Conservation (phyloP, 2,888 invertebrate genomes). For the Melanophora roralis region DNA sequence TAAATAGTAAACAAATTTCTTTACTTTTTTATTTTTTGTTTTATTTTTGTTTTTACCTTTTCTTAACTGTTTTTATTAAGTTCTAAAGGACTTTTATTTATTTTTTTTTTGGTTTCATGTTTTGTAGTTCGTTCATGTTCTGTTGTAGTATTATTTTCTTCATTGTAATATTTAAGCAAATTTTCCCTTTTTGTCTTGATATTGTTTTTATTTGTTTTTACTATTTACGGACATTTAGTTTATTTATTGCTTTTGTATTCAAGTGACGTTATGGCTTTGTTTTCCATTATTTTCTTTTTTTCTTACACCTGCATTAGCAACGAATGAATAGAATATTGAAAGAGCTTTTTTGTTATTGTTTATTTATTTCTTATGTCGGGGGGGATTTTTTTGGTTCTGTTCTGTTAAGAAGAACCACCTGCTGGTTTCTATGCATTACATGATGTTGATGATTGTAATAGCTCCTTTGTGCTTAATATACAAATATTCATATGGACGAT, state of each 20-base stretch:
- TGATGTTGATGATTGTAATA: slow-evolving; percentile 10
- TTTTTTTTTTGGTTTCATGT: background rate
- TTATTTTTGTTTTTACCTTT: background rate
- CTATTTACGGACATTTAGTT: slow-evolving; percentile 40
- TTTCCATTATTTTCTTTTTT: background rate
- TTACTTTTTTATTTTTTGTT: slow-evolving; percentile 8
- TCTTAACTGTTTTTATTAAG: slow-evolving; percentile 2
- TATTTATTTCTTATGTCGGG: slow-evolving; percentile 11
- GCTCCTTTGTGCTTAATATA: slow-evolving; percentile 12
- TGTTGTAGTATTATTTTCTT: slow-evolving; percentile 29
- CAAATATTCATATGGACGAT: background rate
- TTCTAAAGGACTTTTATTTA: slow-evolving; percentile 12
- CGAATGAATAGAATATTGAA: slow-evolving; percentile 40
- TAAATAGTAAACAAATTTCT: slow-evolving; percentile 35
- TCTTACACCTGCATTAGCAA: slow-evolving; percentile 24
- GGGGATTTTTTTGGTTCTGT: background rate
- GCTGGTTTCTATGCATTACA: slow-evolving; percentile 30
- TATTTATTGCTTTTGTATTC: slow-evolving; percentile 48
- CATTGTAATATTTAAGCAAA: background rate
- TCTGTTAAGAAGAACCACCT: slow-evolving; percentile 26
- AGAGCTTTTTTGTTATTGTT: background rate
- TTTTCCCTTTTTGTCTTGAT: background rate
- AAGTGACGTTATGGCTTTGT: background rate
- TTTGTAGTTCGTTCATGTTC: background rate
- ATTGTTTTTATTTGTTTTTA: background rate